A percentile compares a stretch with the other conserved stretches of the same genome.
Evolutionary conservation across 2,113 vertebrate genomes (phyloP).

Genomic region (Stictonetta naevosa): DNA sequence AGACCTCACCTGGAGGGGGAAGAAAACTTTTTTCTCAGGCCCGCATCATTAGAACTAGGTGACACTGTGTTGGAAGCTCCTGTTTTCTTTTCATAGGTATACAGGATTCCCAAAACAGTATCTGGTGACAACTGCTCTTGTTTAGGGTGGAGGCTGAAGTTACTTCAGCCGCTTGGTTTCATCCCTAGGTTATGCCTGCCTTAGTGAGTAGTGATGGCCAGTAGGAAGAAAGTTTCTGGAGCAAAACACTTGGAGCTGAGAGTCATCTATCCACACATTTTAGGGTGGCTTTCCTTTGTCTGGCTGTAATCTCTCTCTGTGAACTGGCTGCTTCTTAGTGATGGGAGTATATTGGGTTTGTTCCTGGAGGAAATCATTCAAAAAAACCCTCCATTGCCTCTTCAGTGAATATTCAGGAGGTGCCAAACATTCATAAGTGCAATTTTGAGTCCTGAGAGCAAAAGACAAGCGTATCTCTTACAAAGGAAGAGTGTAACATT

Average conservation of each 20-base stretch:
- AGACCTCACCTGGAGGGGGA: neutral
- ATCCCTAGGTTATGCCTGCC: neutral
- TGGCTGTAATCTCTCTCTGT: neutral
- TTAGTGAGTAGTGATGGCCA: neutral
- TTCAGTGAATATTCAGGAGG: neutral
- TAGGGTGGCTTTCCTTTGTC: neutral
- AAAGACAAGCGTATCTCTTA: neutral
- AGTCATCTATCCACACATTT: neutral
- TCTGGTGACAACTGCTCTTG: neutral
- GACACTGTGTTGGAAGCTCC: neutral
- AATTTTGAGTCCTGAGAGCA: neutral
- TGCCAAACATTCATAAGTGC: neutral
- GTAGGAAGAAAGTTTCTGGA: neutral
- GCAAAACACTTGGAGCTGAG: neutral
- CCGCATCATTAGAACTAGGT: neutral
- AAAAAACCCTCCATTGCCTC: rapidly evolving
- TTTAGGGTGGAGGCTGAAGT: neutral
- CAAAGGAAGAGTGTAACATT: neutral
- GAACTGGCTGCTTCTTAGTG: neutral
- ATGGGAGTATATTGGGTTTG: neutral
- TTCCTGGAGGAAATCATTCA: neutral
- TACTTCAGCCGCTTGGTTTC: neutral
- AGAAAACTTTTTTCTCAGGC: neutral
- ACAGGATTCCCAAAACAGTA: neutral
- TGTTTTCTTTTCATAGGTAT: neutral